A percentile compares a stretch with the other conserved stretches of the same genome.
These are phyloP conservation scores for Geopemphigus sp. DNA, from an alignment of 1,140 invertebrate species.

Conservation along the genomic window DNA sequence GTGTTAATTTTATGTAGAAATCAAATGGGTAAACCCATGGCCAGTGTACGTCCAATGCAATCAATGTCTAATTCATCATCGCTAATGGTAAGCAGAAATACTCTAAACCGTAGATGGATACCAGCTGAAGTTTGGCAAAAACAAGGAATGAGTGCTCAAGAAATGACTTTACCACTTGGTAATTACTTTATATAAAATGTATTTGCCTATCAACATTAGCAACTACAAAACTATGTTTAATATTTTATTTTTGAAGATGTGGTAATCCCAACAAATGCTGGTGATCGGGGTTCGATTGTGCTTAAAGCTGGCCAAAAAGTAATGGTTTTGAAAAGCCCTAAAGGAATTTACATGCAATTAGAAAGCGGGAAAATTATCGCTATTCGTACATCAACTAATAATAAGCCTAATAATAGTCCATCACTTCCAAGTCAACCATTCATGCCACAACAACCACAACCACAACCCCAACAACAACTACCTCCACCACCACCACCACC, in stretches of 20 bases:
- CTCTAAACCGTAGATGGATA: slow-evolving; percentile 66
- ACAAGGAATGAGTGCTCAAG: slow-evolving; percentile 91
- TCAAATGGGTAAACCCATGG: slow-evolving; percentile 58
- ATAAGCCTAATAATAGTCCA: slow-evolving; percentile 15
- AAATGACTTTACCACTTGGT: slow-evolving; percentile 86
- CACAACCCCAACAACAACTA: no score
- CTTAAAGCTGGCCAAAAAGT: slow-evolving; percentile 90
- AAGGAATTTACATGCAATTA: slow-evolving; percentile 92
- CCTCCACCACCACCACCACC: neutral
- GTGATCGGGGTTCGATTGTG: slow-evolving; percentile 77
- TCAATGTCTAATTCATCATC: slow-evolving; percentile 53
- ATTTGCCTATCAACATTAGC: neutral
- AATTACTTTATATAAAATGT: slow-evolving; percentile 51
- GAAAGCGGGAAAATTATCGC: slow-evolving; percentile 95
- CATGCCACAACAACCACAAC: neutral
- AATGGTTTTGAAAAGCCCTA: slow-evolving; percentile 89
- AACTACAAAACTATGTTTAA: neutral
- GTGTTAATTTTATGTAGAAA: slow-evolving; percentile 25
- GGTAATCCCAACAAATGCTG: slow-evolving; percentile 86
- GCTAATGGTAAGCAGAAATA: slow-evolving; percentile 51
- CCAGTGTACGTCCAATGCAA: slow-evolving; percentile 62
- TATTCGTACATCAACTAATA: slow-evolving; percentile 68
- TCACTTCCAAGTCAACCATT: slow-evolving; percentile 8
- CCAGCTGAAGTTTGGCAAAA: slow-evolving; percentile 83
- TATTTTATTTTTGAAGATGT: slow-evolving; percentile 66